Base-by-base conservation (phyloP, 2,113 vertebrate species). In the Alligator mississippiensis region DNA sequence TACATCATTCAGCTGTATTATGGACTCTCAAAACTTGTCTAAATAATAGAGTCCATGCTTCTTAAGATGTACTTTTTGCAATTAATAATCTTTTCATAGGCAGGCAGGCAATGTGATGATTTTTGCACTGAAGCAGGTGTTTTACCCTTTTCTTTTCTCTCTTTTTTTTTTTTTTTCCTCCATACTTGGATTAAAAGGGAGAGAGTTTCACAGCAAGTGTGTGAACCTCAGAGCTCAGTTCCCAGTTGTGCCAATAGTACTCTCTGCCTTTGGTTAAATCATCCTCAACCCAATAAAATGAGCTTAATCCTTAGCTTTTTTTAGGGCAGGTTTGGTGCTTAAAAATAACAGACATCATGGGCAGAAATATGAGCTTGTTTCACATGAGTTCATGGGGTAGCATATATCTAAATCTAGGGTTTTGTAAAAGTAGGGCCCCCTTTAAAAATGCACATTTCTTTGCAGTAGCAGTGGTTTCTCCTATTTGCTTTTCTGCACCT, bases 301-400 rank as follows among this genome's bases (percentile, higher is more conserved):
- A 15, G 55, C 27, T 30, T 15, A 9, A 55, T 58, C 3, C 74
- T 28, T 57, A 18, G 2, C 82, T 82, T 55, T 11, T 15, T 2
- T 66, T 57, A 54, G 54, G 59, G 89, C 58, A 60, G 18, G 47
- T 15, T 77, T 25, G 17, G 34, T 34, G 78, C 18, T 28, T 28
- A 19, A 80, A 22, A 5, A 0, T 60, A 77, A 22, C 6, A 0
- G 1, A 16, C 27, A 9, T 13, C 84, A 72, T 59, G 75, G 38
- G 6, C 66, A 77, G 80, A 84, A 62, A 25, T 76, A 72, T 83
- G 61, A 57, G 54, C 24, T 77, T 81, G 9, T 92, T 93, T 85
- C 30, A 9, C n/a, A 19, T 34, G n/a, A 8, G 30, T 54, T 38
- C 84, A 11, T 0, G 3, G 77, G 75, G 15, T 0, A 2, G 79